Base-by-base conservation (phyloP, 2,113 vertebrate genomes). In the Epinephelus moara region DNA sequence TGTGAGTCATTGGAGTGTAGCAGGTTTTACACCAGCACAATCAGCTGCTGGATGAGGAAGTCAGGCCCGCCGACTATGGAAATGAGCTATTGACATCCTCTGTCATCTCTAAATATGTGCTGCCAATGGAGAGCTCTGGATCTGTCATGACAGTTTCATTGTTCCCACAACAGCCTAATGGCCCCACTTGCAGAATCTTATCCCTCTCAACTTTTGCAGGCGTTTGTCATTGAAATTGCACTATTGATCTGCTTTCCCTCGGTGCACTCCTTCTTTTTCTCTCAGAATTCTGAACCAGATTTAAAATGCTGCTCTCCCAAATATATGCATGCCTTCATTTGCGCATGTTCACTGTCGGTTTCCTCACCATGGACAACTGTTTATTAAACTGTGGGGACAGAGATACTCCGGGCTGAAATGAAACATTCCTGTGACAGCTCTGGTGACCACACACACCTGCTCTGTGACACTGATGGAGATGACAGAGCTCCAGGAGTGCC, bases 31-130 rank as follows among this genome's bases (percentile, higher is more conserved):
- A 87, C 76, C 33, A 76, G 88, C 82, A 84, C 85, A 88, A 88
- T 95, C 88, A 86, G 81, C 77, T 75, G 59, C 87, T 76, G 81
- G 88, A 71, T 64, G 27, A 40, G 80, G 60, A 72, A 81, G 80
- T 71, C 55, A 59, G 69, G 52, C 73, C 80, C 61, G 73, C 76
- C 30, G 55, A 81, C 80, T 84, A 91, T 92, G 92, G 88, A 94
- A 91, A 94, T 94, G 75, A 88, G 81, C 85, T 91, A 92, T 92
- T 88, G 92, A 93, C 92, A 88, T 87, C 80, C 66, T 91, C 81
- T 76, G 82, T 88, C 80, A 73, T 90, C 85, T 87, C 77, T 64
- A 78, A 84, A 75, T 85, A 75, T 84, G 69, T 75, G 87, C 79
- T 80, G 67, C 59, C 75, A 69, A 81, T 81, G 63, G 84, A 91